phyloP scores from a whole-genome alignment of 2,888 invertebrate genomes.

The Zaprionus lineosus region DNA sequence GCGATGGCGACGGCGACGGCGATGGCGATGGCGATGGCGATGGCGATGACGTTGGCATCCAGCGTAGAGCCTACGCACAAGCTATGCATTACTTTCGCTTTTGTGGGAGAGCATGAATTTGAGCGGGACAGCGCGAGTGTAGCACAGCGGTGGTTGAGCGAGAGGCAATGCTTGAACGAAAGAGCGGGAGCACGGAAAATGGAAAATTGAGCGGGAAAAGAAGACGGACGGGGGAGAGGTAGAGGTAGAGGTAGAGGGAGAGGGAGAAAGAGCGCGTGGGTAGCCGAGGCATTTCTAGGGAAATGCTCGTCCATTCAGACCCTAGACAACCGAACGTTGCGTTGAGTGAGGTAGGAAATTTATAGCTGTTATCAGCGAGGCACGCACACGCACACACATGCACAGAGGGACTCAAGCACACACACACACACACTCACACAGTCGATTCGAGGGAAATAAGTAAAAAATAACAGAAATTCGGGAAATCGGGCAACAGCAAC shows the following conservation, averaged over 20 bases:
- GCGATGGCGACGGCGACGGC: conserved; percentile 4
- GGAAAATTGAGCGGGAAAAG: too few relatives aligned
- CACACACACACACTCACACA: conserved; percentile 4
- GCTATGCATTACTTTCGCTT: too few relatives aligned
- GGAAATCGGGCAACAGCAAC: conserved; percentile 44
- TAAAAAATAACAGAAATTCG: conserved; percentile 34
- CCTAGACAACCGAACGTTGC: conserved; percentile 66
- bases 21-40: neutral
- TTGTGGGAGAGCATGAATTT: too few relatives aligned
- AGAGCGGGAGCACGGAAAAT: neutral
- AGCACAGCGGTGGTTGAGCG: too few relatives aligned
- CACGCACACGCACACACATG: conserved; percentile 9
- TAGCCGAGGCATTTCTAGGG: conserved; percentile 25
- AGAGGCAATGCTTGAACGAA: too few relatives aligned
- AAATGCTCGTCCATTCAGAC: conserved; percentile 28
- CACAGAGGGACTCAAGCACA: conserved; percentile 13
- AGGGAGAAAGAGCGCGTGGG: conserved; percentile 25
- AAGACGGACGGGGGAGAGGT: too few relatives aligned
- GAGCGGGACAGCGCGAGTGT: neutral
- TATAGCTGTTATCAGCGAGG: conserved; percentile 61
- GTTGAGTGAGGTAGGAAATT: conserved; percentile 75
- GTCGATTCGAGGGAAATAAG: conserved; percentile 16
- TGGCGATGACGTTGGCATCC: too few relatives aligned
- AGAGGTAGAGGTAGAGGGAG: neutral
- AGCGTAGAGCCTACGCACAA: too few relatives aligned